Evolutionary conservation across 2,797 vertebrate species (phyloP), one percentile per base, ranked within the genome.

Genomic region (Rhinichthys osculus): DNA sequence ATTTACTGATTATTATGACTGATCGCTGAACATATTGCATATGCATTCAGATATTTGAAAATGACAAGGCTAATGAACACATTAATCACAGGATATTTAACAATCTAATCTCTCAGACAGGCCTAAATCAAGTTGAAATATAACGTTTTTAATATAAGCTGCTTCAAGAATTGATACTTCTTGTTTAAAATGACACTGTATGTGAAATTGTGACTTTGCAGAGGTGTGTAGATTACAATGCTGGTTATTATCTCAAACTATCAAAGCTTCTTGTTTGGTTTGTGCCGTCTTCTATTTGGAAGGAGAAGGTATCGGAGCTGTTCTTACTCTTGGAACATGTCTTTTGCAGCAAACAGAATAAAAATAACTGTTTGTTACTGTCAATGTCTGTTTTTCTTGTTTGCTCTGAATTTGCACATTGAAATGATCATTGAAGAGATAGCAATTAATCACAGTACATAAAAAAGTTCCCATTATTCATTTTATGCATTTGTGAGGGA

Each of bases 341-440:
- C 86, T 93, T 94, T 95, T 93, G 93, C 52, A 90, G 93, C 89
- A 21, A 92, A 93, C 82, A 91, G 66, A 93, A 93, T 94, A 94
- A 94, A 90, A 82, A 76, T 83, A 87, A 85, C 89, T 89, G 62
- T 85, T 77, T 77, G 66, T 80, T 50, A 71, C 85, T 21, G 33
- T 42, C 38, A 38, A 54, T 83, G 78, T 81, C 67, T 78, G 67
- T 83, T 74, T 83, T 73, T 73, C 44, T 74, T 74, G n/a, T 16
- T 74, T 3, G 13, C 19, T 64, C 0, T 23, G 19, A 72, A 44
- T 62, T 17, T 64, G 13, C 27, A n/a, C 16, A 64, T 73, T 38
- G 19, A 35, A 38, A 50, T 21, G 0, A 33, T 35, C 2, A 23
- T 7, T 54, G 23, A 69, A 70, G 10, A 23, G 19, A 10, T 38